A percentile compares a stretch with the other conserved stretches of the same genome.
phyloP scores from a whole-genome alignment of 2,113 vertebrate species.

The Condylura cristata region DNA sequence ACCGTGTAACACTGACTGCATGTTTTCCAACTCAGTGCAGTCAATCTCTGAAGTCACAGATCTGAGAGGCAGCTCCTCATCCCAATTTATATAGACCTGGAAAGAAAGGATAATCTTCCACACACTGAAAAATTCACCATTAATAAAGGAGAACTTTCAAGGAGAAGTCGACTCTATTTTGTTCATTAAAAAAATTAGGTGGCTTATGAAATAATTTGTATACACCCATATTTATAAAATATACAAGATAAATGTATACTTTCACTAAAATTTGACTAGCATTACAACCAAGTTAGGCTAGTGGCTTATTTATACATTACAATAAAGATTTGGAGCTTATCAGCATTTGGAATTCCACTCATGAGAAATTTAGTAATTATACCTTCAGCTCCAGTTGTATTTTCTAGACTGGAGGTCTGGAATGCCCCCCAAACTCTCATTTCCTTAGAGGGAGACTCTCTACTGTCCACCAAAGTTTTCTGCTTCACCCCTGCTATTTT shows the following conservation, averaged over 20 bases:
- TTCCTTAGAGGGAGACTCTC: neutral
- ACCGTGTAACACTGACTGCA: neutral
- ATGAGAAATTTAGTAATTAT: neutral
- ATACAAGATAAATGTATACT: neutral
- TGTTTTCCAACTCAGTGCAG: neutral
- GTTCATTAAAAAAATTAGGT: neutral
- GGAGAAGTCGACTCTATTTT: neutral
- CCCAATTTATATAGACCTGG: neutral
- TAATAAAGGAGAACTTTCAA: neutral
- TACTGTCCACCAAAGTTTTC: neutral
- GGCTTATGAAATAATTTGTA: neutral
- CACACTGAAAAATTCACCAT: neutral
- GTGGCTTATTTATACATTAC: neutral
- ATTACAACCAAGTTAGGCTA: neutral
- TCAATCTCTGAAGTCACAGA: neutral
- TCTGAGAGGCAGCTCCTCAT: rapidly evolving
- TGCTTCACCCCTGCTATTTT: no score
- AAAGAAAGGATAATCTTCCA: neutral
- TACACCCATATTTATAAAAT: neutral
- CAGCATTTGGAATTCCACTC: neutral
- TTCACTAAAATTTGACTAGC: neutral
- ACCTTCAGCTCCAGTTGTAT: neutral
- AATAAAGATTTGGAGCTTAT: neutral
- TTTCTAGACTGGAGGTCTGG: neutral
- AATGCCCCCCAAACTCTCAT: neutral